Conservation (phyloP, 2,888 invertebrate genomes). For the Scaptomyza tumidula region DNA sequence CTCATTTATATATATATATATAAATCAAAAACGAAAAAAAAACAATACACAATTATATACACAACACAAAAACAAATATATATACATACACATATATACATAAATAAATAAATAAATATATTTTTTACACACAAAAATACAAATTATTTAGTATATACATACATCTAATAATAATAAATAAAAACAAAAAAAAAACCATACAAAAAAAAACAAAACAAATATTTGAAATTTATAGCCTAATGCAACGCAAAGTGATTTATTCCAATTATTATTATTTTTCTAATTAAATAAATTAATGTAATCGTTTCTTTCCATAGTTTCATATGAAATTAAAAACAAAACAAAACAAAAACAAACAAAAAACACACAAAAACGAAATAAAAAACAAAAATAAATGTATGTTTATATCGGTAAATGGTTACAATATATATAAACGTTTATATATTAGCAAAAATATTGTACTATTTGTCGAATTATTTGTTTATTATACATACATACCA, state of each 20-base stretch:
- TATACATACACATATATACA: constrained; percentile 30
- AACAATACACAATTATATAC: constrained; percentile 48
- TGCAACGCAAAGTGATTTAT: constrained; percentile 79
- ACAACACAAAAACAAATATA: constrained; percentile 34
- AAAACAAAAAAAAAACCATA: background rate
- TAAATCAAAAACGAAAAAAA: constrained; percentile 37
- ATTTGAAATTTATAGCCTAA: constrained; percentile 73
- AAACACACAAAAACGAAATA: constrained; percentile 36
- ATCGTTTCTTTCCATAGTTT: constrained; percentile 79
- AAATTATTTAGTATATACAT: constrained; percentile 59
- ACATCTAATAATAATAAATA: constrained; percentile 34
- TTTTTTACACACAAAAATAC: constrained; percentile 60
- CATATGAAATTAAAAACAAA: constrained; percentile 67
- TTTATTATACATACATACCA: constrained; percentile 57
- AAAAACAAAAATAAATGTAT: constrained; percentile 47
- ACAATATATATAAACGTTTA: constrained; percentile 61
- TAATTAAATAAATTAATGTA: constrained; percentile 76
- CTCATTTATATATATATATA: constrained; percentile 45
- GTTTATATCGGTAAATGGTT: constrained; percentile 74
- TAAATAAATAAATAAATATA: constrained; percentile 49
- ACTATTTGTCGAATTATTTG: constrained; percentile 69
- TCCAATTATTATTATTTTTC: constrained; percentile 79
- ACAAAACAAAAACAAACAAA: constrained; percentile 36
- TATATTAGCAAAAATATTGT: constrained; percentile 64
- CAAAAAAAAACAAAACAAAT: constrained; percentile 29